Evolutionary conservation across 1,140 invertebrate genomes (phyloP), one percentile per base, ranked within the genome.

Genomic region (Drosophila kanapiae): DNA sequence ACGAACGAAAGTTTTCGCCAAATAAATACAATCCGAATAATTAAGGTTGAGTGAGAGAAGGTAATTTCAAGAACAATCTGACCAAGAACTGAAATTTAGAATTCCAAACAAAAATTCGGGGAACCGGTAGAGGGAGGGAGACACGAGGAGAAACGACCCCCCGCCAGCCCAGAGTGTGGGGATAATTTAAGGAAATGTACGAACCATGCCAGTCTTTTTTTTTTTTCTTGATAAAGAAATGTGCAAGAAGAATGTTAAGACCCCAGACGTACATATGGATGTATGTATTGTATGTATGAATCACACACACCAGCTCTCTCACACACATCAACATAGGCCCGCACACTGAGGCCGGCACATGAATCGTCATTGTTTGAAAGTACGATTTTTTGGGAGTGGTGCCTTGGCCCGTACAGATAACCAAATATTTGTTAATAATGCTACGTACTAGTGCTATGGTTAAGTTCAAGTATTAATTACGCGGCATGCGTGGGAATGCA

Each of bases 1-100:
- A 33, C 61, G 57, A 29, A 53, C 61, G 31, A 51, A 68, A 43
- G 65, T 69, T 67, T 67, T n/a, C 35, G 37, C 65, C 38, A 78
- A 78, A 71, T 29, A 63, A 63, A 67, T 56, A 67, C 58, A 75
- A 75, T 80, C 60, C 56, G 68, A 68, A 57, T 45, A 80, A 72
- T 68, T 76, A 78, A 82, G 70, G 70, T 75, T 78, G 77, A 84
- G 81, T 90, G 78, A 75, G 85, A 81, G 85, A 75, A 65, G 67
- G 74, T 69, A 84, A 80, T 84, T 82, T 64, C 49, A 78, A 82
- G 72, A 64, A 78, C 49, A 75, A 68, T 64, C 64, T 80, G 70
- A 80, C 61, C 77, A 77, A 83, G 10, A 53, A 67, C 58, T 13
- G 56, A 77, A 72, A 72, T 58, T 71, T 67, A 33, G 27, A 78